Evolutionary conservation across 2,888 invertebrate genomes (phyloP).

Genomic region (Hyposoter dolosus): DNA sequence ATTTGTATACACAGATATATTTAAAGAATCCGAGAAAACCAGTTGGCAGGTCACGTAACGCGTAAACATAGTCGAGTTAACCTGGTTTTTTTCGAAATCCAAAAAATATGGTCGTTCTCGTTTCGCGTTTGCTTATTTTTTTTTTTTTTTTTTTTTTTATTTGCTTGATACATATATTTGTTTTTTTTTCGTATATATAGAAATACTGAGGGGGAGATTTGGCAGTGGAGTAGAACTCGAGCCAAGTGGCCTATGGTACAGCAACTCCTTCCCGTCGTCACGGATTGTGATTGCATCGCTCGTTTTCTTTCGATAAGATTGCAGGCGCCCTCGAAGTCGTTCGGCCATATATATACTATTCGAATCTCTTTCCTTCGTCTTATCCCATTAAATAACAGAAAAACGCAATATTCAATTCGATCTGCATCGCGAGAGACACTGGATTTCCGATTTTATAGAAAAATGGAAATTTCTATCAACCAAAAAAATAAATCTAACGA

Average conservation of each 20-base stretch:
- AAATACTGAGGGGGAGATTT: constrained; percentile 5
- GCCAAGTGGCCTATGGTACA: constrained; percentile 40
- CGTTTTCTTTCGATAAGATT: constrained; percentile 62
- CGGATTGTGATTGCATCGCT: constrained; percentile 64
- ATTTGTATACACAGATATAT: background rate
- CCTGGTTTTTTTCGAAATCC: constrained; percentile 52
- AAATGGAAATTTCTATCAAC: background rate
- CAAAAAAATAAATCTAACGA: background rate
- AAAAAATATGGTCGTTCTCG: constrained; percentile 30
- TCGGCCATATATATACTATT: constrained; percentile 12
- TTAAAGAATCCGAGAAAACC: constrained; percentile 22
- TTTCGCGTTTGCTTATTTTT: constrained; percentile 1
- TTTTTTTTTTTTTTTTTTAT: constrained; percentile 27
- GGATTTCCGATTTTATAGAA: background rate
- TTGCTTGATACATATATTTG: constrained; percentile 2
- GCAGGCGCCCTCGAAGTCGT: constrained; percentile 54
- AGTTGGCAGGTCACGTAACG: constrained; percentile 44
- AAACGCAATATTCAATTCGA: constrained; percentile 8
- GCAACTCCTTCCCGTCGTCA: constrained; percentile 66
- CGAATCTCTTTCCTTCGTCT: background rate
- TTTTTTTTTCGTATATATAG: constrained; percentile 9
- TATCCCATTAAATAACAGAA: constrained; percentile 14
- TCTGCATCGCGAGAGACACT: constrained; percentile 7
- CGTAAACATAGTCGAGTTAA: constrained; percentile 33
- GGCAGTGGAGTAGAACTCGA: constrained; percentile 9